Conservation (phyloP, 2,113 vertebrate species). For the Aptenodytes patagonicus region DNA sequence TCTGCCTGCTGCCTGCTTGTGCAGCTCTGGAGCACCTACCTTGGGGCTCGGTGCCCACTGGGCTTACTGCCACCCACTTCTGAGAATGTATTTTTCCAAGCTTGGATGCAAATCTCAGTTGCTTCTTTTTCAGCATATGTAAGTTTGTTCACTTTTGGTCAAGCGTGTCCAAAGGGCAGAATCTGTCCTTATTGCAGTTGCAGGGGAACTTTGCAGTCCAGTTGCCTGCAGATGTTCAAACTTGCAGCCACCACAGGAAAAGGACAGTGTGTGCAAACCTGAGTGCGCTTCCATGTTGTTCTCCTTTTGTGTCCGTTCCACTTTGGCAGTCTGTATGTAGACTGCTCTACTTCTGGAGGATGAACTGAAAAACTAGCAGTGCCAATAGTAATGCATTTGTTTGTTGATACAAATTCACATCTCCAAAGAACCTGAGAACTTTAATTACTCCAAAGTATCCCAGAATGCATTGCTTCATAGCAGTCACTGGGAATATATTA, state of each 20-base stretch:
- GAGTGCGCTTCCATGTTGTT: rapidly evolving
- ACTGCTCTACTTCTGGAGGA: not conserved
- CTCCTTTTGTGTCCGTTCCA: not conserved
- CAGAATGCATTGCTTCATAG: not conserved
- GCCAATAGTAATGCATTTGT: not conserved
- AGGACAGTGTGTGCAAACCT: rapidly evolving
- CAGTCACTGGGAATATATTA: not conserved
- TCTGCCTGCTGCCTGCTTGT: not conserved
- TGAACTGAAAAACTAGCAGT: not conserved
- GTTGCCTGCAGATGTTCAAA: not conserved
- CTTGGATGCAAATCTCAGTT: not conserved
- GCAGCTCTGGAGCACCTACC: not conserved
- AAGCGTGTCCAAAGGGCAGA: not conserved
- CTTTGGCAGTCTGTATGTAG: not conserved
- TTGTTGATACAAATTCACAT: not conserved
- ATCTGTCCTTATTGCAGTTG: not conserved
- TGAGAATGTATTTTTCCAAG: not conserved
- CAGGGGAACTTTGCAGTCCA: not conserved
- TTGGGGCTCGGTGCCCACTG: not conserved
- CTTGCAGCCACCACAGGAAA: not conserved
- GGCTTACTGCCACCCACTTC: not conserved
- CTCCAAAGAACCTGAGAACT: not conserved
- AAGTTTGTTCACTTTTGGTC: not conserved
- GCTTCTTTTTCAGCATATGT: not conserved
- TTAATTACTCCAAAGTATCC: not conserved